Evolutionary conservation across 2,797 vertebrate genomes (phyloP).

Genomic region (Arrhamphus sclerolepis): DNA sequence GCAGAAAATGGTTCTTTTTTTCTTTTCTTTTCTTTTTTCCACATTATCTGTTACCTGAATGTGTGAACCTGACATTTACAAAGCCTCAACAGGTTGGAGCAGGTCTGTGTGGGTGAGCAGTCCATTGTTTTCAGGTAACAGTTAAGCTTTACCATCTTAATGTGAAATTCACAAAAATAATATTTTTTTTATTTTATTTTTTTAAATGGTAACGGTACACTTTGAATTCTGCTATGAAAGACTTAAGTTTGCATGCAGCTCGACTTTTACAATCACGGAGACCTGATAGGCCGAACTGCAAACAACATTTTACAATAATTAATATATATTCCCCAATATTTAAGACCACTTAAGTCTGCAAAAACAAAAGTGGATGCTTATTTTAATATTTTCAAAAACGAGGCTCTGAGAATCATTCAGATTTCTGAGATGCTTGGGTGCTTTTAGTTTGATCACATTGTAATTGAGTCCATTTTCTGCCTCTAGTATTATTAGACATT

Average conservation of each 20-base stretch:
- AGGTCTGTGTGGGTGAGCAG: conserved; percentile 17
- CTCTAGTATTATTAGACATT: neutral
- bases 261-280: neutral
- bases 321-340: neutral
- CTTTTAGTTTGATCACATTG: conserved; percentile 1
- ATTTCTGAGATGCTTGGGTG: conserved; percentile 7
- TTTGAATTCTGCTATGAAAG: neutral
- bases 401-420: neutral
- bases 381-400: neutral
- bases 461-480: conserved; percentile 4
- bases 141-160: conserved; percentile 27
- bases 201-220: conserved; percentile 10
- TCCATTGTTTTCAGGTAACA: conserved; percentile 37
- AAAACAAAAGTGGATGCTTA: neutral
- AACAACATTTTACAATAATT: too few species aligned
- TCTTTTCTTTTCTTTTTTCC: too few species aligned
- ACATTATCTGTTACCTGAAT: conserved; percentile 11
- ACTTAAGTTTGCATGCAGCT: conserved; percentile 28
- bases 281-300: too few species aligned
- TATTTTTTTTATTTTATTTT: too few species aligned
- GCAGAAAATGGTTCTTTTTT: conserved; percentile 23
- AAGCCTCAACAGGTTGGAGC: conserved; percentile 37
- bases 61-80: conserved; percentile 30
- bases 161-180: conserved; percentile 24
- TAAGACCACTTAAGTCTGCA: neutral